Conservation (phyloP, 1,140 invertebrate species). For the Agraylea sexmaculata region DNA sequence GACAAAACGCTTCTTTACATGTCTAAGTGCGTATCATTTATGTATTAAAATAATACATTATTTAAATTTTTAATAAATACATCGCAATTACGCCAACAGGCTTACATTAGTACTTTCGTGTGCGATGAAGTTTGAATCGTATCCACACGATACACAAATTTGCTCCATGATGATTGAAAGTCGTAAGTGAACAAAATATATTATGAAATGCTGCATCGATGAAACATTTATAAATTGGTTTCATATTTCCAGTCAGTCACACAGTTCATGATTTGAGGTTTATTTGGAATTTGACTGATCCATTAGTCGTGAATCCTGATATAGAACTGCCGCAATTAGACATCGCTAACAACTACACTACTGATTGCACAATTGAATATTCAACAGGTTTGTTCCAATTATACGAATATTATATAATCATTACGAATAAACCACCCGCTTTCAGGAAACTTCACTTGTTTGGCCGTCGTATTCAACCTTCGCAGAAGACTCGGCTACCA, state of each 20-base stretch:
- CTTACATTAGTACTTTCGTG: slow-evolving; percentile 77
- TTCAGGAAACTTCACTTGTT: slow-evolving; percentile 74
- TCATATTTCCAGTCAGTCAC: slow-evolving; percentile 56
- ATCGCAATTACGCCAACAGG: slow-evolving; percentile 49
- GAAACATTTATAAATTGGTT: slow-evolving; percentile 1
- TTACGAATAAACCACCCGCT: slow-evolving; percentile 1
- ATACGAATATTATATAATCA: neutral
- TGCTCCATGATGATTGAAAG: slow-evolving; percentile 89
- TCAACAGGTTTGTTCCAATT: slow-evolving; percentile 54
- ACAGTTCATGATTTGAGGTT: slow-evolving; percentile 75
- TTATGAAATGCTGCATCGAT: neutral
- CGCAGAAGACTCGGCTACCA: slow-evolving; percentile 75
- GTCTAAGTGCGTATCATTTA: slow-evolving; percentile 59
- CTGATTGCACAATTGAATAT: slow-evolving; percentile 79
- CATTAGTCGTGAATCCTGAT: slow-evolving; percentile 72
- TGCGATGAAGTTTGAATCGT: slow-evolving; percentile 88
- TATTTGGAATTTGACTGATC: slow-evolving; percentile 80
- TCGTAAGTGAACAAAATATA: slow-evolving; percentile 49
- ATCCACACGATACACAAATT: slow-evolving; percentile 81
- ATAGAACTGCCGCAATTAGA: slow-evolving; percentile 79
- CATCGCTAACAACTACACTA: slow-evolving; percentile 77
- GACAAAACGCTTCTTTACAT: slow-evolving; percentile 84
- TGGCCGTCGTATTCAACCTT: slow-evolving; percentile 75
- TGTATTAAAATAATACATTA: slow-evolving; percentile 2
- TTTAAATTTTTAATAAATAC: too few species aligned